Evolutionary conservation across 1,140 invertebrate species (phyloP), one percentile per base, ranked within the genome.

Genomic region (Lordiphosa clarofinis): DNA sequence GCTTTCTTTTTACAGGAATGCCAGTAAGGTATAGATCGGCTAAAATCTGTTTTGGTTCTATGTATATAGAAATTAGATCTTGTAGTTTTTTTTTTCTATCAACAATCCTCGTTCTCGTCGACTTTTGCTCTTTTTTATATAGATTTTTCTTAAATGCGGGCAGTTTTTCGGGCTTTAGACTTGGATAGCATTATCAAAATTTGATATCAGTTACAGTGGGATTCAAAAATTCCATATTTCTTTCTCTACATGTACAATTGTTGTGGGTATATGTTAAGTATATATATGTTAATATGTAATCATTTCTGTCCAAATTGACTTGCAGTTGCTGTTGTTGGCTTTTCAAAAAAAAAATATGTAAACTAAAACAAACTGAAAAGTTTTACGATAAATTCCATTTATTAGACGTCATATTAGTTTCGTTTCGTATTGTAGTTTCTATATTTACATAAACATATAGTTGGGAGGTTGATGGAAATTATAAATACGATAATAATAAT

Each of bases 331-430:
- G 9, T 46, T 36, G 31, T 58, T 38, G 35, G 43, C 12, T 31
- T 24, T 24, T 10, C 8, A n/a, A 37, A 35, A 52, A n/a, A 37
- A 35, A 52, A 52, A 48, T 10, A 6, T 15, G 15, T 15, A 15
- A 54, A 38, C 19, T 39, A 33, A 31, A 24, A 42, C 40, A 31
- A 33, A 57, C 48, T 46, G 13, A 54, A 64, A 55, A 59, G 31
- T 13, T 42, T 11, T 59, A 74, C 50, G 66, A 75, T 79, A 75
- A 55, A 58, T 58, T 79, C 71, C 75, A 76, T 81, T 81, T 82
- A 82, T 81, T 81, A 64, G 74, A 64, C 46, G 75, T 79, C 75
- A 79, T 42, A 82, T 76, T 74, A 81, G 65, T 81, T 67, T 57
- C 40, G 60, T 81, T 67, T 57, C 40, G 52, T 66, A 44, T 60